Conservation (phyloP, 30 jellyfish, hydroid and myxozoan genomes). For the Mastigias papua region DNA sequence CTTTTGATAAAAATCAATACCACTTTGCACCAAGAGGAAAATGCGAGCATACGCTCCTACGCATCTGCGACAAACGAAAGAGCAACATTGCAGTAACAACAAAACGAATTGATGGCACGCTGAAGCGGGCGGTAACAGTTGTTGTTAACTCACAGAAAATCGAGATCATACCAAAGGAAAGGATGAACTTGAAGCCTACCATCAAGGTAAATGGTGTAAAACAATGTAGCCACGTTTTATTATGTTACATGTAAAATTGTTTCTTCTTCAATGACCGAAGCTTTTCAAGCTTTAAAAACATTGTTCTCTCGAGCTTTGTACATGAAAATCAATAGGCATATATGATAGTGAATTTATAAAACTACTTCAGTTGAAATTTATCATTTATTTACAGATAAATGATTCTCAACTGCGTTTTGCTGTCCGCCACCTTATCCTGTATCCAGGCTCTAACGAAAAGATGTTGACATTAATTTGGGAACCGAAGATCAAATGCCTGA, state of each 20-base stretch:
- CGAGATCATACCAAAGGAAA: constrained; percentile 53
- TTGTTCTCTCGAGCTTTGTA: not conserved
- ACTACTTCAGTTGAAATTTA: not conserved
- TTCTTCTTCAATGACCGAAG: no score
- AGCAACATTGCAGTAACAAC: constrained; percentile 67
- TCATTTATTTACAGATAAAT: constrained; percentile 16
- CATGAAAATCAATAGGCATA: no score
- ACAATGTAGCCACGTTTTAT: no score
- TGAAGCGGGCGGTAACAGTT: constrained; percentile 44
- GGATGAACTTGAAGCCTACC: constrained; percentile 29
- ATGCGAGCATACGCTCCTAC: constrained; percentile 74
- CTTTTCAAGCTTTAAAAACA: no score
- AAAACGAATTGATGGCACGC: constrained; percentile 2
- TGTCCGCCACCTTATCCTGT: constrained; percentile 3
- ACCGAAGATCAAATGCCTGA: constrained; percentile 38
- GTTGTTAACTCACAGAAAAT: constrained; percentile 41
- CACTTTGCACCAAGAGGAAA: constrained; percentile 51
- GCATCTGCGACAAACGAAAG: constrained; percentile 54
- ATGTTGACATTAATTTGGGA: constrained; percentile 69
- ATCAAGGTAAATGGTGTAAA: constrained; percentile 50
- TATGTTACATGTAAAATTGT: no score
- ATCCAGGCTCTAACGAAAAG: constrained; percentile 24
- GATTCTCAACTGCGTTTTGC: not conserved
- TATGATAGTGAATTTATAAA: not conserved
- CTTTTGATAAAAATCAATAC: constrained; percentile 66